These are phyloP conservation scores for Melanotaenia duboulayi DNA, from an alignment of 2,113 vertebrate genomes.

Conservation along the genomic window DNA sequence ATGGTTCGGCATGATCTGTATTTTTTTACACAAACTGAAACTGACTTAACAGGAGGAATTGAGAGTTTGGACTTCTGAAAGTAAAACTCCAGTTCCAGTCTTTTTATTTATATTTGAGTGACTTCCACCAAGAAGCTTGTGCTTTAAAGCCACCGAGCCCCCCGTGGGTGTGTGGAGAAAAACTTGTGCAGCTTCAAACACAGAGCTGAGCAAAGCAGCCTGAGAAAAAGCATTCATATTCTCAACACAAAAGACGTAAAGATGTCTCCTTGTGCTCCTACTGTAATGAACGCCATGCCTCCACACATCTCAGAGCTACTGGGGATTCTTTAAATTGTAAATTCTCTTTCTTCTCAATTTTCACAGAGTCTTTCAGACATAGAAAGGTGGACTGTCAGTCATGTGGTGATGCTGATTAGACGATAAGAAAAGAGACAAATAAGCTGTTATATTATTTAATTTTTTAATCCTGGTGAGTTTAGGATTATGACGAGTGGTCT, in stretches of 20 bases:
- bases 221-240: constrained; percentile 53
- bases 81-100: constrained; percentile 2
- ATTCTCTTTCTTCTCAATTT: constrained; percentile 60
- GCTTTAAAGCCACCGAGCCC: constrained; percentile 56
- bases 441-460: neutral
- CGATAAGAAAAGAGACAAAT: neutral
- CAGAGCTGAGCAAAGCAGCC: constrained; percentile 23
- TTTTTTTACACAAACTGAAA: neutral
- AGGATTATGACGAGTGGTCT: too few species aligned
- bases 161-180: constrained; percentile 55
- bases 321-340: constrained; percentile 36
- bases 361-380: constrained; percentile 32
- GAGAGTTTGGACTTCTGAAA: neutral
- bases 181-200: constrained; percentile 59
- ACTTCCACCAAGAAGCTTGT: constrained; percentile 45
- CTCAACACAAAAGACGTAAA: constrained; percentile 64
- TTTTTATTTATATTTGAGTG: constrained; percentile 40
- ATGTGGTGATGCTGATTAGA: neutral
- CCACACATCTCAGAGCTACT: constrained; percentile 34
- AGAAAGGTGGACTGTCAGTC: constrained; percentile 13
- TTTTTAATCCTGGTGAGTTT: too few species aligned
- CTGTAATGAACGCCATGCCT: constrained; percentile 61
- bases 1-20: neutral
- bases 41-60: neutral
- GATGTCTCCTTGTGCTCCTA: constrained; percentile 47